These are phyloP conservation scores for Aplocera efformata DNA, from an alignment of 2,888 invertebrate species.

Conservation along the genomic window DNA sequence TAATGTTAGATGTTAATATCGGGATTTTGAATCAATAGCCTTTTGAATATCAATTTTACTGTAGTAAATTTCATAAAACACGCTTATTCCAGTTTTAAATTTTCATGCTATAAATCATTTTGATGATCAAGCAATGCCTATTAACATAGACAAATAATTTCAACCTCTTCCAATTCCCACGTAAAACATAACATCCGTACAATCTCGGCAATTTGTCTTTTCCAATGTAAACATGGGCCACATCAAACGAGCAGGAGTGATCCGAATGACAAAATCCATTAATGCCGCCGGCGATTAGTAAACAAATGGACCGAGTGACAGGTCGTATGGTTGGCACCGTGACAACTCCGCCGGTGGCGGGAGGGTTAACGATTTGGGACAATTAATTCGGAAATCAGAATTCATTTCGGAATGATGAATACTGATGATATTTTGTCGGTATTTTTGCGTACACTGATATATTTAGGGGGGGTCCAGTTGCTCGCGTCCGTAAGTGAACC, in stretches of 20 bases:
- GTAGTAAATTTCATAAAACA: no score
- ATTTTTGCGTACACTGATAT: no score
- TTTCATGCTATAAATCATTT: no score
- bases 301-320: slow-evolving; percentile 76
- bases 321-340: slow-evolving; percentile 69
- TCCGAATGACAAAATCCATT: slow-evolving; percentile 75
- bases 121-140: no score
- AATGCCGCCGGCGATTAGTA: slow-evolving; percentile 70
- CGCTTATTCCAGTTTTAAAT: no score
- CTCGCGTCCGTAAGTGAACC: no score
- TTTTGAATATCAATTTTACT: no score
- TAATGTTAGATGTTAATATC: no score
- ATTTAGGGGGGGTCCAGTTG: no score
- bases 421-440: no score
- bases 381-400: neutral
- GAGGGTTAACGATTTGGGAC: neutral
- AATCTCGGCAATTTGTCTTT: slow-evolving; percentile 57
- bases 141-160: slow-evolving; percentile 1
- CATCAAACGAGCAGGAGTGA: slow-evolving; percentile 63
- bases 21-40: no score
- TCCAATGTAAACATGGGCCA: slow-evolving; percentile 59
- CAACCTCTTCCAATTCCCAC: slow-evolving; percentile 5
- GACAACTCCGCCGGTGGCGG: slow-evolving; percentile 49
- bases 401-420: no score
- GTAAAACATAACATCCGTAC: slow-evolving; percentile 27